A percentile compares a stretch with the other conserved stretches of the same genome.
These are phyloP conservation scores for Cyphomyrmex costatus DNA, from an alignment of 1,140 invertebrate genomes.

Conservation along the genomic window DNA sequence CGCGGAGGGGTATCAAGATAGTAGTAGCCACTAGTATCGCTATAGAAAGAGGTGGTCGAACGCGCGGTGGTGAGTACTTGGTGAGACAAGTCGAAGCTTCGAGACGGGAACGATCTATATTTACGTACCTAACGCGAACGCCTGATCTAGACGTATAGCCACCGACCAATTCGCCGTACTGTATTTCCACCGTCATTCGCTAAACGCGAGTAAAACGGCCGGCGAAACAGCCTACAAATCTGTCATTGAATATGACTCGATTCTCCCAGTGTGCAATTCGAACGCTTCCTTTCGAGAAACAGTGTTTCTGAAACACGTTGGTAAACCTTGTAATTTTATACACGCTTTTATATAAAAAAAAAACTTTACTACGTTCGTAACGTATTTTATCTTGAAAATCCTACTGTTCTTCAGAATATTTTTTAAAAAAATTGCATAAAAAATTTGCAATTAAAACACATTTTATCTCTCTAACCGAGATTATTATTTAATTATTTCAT, in stretches of 20 bases:
- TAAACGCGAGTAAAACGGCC: slow-evolving; percentile 29
- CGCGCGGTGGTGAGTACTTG: slow-evolving; percentile 47
- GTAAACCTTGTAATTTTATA: not conserved
- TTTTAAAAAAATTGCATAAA: not conserved
- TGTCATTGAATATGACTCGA: not conserved
- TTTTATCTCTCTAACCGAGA: not conserved
- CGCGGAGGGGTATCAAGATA: slow-evolving; percentile 75
- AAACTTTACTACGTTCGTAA: not conserved
- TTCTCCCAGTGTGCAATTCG: not conserved
- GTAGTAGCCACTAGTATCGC: slow-evolving; percentile 47
- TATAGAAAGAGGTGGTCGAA: slow-evolving; percentile 20
- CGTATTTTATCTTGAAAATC: not conserved
- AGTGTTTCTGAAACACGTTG: too few species aligned
- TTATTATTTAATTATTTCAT: too few species aligned
- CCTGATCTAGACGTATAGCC: slow-evolving; percentile 26
- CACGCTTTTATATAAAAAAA: not conserved
- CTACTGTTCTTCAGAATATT: not conserved
- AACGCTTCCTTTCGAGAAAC: not conserved
- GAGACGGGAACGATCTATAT: slow-evolving; percentile 45
- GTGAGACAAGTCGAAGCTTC: slow-evolving; percentile 54
- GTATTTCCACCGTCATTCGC: slow-evolving; percentile 33
- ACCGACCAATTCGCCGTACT: not conserved
- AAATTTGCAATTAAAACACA: not conserved
- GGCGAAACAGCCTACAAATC: slow-evolving; percentile 14
- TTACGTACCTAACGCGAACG: slow-evolving; percentile 56